Evolutionary conservation across 2,888 invertebrate genomes (phyloP).

Genomic region (Trachelus iudaicus): DNA sequence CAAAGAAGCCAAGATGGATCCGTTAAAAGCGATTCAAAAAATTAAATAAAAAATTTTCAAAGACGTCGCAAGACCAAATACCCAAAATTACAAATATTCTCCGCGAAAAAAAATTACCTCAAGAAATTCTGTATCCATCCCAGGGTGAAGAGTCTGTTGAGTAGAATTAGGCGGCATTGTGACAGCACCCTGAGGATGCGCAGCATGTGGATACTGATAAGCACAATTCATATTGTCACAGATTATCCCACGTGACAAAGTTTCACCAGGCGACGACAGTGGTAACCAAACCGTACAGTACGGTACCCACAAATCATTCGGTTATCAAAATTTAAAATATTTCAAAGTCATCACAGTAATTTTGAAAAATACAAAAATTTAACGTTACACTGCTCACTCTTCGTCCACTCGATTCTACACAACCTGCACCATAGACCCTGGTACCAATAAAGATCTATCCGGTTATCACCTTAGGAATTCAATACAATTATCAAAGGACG

Average conservation of each 20-base stretch:
- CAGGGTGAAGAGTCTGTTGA: conserved; percentile 51
- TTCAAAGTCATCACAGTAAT: not conserved
- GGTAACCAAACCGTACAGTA: not conserved
- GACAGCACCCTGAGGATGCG: conserved; percentile 59
- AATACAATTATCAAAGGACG: conserved; percentile 19
- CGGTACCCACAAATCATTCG: not conserved
- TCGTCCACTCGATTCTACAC: not conserved
- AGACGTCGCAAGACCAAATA: not conserved
- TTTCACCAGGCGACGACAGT: not conserved
- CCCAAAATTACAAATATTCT: not conserved
- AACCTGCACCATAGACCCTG: not conserved
- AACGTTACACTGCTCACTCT: not conserved
- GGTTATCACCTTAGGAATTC: not conserved
- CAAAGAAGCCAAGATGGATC: not conserved
- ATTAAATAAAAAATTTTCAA: no score
- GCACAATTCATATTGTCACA: conserved; percentile 58
- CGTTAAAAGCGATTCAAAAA: not conserved
- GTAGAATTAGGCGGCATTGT: conserved; percentile 48
- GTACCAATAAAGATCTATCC: not conserved
- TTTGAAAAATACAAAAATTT: not conserved
- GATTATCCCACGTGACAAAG: not conserved
- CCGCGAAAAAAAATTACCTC: conserved; percentile 49
- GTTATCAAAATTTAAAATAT: not conserved
- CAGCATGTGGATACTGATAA: conserved; percentile 60
- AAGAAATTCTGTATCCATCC: conserved; percentile 56